Base-by-base conservation (phyloP, 2,113 vertebrate genomes). In the Fregata magnificens region DNA sequence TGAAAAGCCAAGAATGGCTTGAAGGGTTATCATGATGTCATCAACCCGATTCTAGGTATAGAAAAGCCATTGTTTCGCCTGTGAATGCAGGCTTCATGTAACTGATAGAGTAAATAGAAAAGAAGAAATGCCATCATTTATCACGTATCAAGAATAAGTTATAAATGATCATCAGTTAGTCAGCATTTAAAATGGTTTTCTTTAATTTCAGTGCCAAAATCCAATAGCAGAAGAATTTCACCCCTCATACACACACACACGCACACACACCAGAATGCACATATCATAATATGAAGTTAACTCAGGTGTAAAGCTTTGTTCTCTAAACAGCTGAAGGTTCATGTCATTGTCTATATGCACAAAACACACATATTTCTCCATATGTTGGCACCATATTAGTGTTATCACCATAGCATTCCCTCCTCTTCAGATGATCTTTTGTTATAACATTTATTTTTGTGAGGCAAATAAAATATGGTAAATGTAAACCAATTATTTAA, bases 401-500 rank as follows among this genome's bases (percentile, higher is more conserved):
- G 82, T 85, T 96, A 95, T 96, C 96, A 95, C 90, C 56, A 42
- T 62, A 83, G 82, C 92, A 83, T 90, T 95, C 88, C 78, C 85
- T 97, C 81, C 80, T 95, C 71, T 96, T 96, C 85, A 82, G 79
- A 93, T 94, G 77, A 94, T 97, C 96, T 95, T 96, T 96, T 94
- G 80, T 97, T 96, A 86, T 28, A 96, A 89, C 93, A 49, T 95
- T 97, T 94, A 67, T 94, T 96, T 97, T 91, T 77, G 82, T 58
- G 87, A 89, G 59, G 82, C 90, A 98, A 97, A 96, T 97, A 97
- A 97, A 97, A 95, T 95, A 95, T 87, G 94, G 92, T 95, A 93
- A 96, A 97, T 71, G 73, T 98, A 97, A 97, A 97, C 94, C 84
- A 95, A 95, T 97, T 97, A 97, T 98, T 98, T 98, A 97, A 93